phyloP scores from a whole-genome alignment of 2,888 invertebrate species.

The Limnephilus marmoratus region DNA sequence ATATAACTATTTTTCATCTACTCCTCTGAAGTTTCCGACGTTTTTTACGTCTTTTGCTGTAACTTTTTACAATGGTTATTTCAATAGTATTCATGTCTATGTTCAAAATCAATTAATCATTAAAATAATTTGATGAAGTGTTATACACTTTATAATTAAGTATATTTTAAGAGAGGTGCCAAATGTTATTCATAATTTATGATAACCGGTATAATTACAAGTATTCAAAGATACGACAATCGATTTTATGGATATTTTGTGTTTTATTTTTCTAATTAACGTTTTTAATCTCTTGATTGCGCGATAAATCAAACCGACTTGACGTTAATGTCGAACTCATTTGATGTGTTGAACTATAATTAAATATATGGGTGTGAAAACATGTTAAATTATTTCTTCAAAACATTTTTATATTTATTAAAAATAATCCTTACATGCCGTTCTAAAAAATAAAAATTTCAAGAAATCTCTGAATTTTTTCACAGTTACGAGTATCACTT shows the following conservation, averaged over 20 bases:
- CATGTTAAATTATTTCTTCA: neutral
- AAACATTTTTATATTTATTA: neutral
- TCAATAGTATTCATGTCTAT: no score
- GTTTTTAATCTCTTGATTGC: neutral
- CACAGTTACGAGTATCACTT: neutral
- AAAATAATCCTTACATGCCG: neutral
- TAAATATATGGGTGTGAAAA: neutral
- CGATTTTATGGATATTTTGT: neutral
- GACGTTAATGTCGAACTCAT: neutral
- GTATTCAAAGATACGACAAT: neutral
- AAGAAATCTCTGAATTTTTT: neutral
- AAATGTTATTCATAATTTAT: neutral
- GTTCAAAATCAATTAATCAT: neutral
- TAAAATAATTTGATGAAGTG: neutral
- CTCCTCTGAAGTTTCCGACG: neutral
- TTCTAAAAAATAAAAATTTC: neutral
- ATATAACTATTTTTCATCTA: conserved; percentile 17
- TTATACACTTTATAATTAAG: neutral
- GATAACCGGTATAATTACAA: neutral
- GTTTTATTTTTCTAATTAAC: neutral
- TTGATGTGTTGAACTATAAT: neutral
- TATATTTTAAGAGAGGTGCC: neutral
- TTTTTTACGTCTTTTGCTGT: neutral
- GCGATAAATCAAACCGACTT: neutral
- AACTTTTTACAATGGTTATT: neutral